Evolutionary conservation across 2,113 vertebrate genomes (phyloP).

Genomic region (Solea solea): DNA sequence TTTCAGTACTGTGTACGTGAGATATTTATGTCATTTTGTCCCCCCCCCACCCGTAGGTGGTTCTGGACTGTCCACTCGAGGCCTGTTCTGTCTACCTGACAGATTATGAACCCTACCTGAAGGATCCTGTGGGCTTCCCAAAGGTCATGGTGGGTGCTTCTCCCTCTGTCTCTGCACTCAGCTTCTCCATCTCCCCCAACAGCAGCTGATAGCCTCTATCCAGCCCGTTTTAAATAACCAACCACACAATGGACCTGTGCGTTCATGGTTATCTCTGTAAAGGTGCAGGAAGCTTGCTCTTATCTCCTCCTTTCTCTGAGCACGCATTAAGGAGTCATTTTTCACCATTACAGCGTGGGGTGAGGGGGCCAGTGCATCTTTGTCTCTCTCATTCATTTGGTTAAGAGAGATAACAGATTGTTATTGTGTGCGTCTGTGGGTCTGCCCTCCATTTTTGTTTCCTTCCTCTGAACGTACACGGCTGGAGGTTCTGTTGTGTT

Average conservation of each 20-base stretch:
- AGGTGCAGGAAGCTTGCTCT: conserved; percentile 39
- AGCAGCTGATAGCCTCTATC: conserved; percentile 30
- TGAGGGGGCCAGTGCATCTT: conserved; percentile 40
- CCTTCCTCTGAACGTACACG: conserved; percentile 30
- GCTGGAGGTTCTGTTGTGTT: conserved; percentile 45
- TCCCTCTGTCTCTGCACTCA: neutral
- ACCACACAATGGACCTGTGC: conserved; percentile 42
- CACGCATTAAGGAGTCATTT: conserved; percentile 58
- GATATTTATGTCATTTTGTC: neutral
- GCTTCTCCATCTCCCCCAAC: neutral
- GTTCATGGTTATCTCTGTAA: conserved; percentile 41
- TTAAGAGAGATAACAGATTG: conserved; percentile 56
- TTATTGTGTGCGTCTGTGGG: conserved; percentile 12
- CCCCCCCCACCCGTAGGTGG: conserved; percentile 78
- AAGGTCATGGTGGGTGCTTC: conserved; percentile 86
- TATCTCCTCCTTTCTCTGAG: conserved; percentile 41
- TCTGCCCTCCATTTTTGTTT: conserved; percentile 21
- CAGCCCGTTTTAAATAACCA: conserved; percentile 38
- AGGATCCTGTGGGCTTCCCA: conserved; percentile 89
- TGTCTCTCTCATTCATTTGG: conserved; percentile 55
- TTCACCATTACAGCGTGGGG: conserved; percentile 63
- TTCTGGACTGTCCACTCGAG: conserved; percentile 87
- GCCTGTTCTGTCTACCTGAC: conserved; percentile 86
- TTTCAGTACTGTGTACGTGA: neutral
- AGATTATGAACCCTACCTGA: conserved; percentile 90